Conservation (phyloP, 2,113 vertebrate genomes). For the Copsychus sechellarum region DNA sequence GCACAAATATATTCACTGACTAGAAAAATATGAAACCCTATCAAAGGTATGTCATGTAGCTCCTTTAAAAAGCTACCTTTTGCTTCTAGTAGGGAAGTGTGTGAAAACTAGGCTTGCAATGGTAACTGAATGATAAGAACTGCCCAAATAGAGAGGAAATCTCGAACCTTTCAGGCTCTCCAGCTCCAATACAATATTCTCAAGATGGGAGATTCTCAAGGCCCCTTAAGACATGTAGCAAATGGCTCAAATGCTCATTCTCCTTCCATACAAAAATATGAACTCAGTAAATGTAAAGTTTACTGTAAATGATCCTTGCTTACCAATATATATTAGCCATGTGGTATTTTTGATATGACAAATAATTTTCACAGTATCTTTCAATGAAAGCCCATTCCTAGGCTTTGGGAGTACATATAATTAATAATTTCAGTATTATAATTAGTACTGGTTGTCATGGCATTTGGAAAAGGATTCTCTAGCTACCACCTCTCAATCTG, state of each 20-base stretch:
- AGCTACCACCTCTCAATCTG: constrained; percentile 38
- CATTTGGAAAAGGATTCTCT: constrained; percentile 11
- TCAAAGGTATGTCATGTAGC: background rate
- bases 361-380: background rate
- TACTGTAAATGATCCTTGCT: background rate
- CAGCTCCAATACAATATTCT: background rate
- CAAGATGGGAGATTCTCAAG: background rate
- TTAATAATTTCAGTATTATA: background rate
- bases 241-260: background rate
- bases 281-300: background rate
- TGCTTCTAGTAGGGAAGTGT: background rate
- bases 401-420: background rate
- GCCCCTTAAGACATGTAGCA: background rate
- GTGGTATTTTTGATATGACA: background rate
- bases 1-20: background rate
- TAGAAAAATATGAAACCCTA: background rate
- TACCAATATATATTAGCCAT: background rate
- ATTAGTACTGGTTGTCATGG: constrained; percentile 15
- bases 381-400: background rate
- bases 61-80: background rate
- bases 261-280: background rate
- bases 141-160: background rate
- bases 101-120: background rate
- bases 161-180: background rate
- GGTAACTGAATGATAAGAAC: background rate